Evolutionary conservation across 2,113 vertebrate genomes (phyloP).

Genomic region (Pedetes capensis): DNA sequence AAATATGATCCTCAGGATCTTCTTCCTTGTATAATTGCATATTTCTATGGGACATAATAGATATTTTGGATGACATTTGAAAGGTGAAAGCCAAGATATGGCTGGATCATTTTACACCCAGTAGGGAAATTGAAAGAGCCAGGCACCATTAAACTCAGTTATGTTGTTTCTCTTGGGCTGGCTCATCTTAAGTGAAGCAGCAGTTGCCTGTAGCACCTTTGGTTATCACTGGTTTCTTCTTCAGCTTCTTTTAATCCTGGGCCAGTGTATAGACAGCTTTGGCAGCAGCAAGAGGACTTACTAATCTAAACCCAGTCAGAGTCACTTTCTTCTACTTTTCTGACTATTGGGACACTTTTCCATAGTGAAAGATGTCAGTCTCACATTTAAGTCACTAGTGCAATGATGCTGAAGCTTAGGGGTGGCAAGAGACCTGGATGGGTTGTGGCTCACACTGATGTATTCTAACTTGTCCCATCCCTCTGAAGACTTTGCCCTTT

Average conservation of each 20-base stretch:
- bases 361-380: neutral
- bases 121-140: fast-evolving
- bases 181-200: neutral
- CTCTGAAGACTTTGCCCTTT: neutral
- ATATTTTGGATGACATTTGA: neutral
- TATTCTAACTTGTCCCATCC: neutral
- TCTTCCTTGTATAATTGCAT: neutral
- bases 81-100: neutral
- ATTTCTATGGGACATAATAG: neutral
- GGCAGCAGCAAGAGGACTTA: neutral
- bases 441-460: fast-evolving
- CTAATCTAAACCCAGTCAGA: neutral
- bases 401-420: neutral
- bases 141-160: fast-evolving
- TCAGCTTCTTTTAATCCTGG: neutral
- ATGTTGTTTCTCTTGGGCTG: neutral
- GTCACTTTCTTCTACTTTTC: neutral
- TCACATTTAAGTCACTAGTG: neutral
- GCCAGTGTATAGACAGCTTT: neutral
- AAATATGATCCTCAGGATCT: neutral
- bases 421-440: neutral
- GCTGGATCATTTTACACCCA: neutral
- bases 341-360: neutral
- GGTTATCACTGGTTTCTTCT: neutral
- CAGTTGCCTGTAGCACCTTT: neutral